Evolutionary conservation across 1,140 invertebrate genomes (phyloP).

Genomic region (Teleopsis dalmanni): DNA sequence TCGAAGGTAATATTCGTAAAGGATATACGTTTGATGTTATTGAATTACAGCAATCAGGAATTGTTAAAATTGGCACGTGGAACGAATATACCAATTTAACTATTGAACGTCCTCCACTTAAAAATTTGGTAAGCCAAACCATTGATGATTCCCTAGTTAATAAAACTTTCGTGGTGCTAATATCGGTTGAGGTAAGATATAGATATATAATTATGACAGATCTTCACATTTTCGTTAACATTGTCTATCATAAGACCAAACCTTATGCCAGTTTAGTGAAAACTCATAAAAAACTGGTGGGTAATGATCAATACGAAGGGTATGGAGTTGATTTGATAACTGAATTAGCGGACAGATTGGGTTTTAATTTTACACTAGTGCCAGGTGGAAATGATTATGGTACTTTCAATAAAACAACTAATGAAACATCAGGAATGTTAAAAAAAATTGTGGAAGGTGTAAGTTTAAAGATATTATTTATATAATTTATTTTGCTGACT

Average conservation of each 20-base stretch:
- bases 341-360: constrained; percentile 61
- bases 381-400: constrained; percentile 72
- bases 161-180: constrained; percentile 76
- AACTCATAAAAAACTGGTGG: constrained; percentile 56
- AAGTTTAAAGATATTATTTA: constrained; percentile 30
- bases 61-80: constrained; percentile 69
- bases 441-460: constrained; percentile 70
- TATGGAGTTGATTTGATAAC: constrained; percentile 75
- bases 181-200: constrained; percentile 61
- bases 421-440: constrained; percentile 82
- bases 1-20: constrained; percentile 74
- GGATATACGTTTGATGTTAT: constrained; percentile 73
- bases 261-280: constrained; percentile 81
- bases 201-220: too few relatives aligned
- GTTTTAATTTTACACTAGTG: constrained; percentile 80
- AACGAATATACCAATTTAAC: constrained; percentile 45
- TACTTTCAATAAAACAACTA: constrained; percentile 52
- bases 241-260: constrained; percentile 50
- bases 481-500: background rate
- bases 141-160: constrained; percentile 60
- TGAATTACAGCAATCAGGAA: constrained; percentile 58
- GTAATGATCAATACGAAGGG: constrained; percentile 75
- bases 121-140: constrained; percentile 20
- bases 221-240: background rate
- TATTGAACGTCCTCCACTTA: constrained; percentile 25